Conservation (phyloP, 1,140 invertebrate genomes). For the Drosophila repleta region DNA sequence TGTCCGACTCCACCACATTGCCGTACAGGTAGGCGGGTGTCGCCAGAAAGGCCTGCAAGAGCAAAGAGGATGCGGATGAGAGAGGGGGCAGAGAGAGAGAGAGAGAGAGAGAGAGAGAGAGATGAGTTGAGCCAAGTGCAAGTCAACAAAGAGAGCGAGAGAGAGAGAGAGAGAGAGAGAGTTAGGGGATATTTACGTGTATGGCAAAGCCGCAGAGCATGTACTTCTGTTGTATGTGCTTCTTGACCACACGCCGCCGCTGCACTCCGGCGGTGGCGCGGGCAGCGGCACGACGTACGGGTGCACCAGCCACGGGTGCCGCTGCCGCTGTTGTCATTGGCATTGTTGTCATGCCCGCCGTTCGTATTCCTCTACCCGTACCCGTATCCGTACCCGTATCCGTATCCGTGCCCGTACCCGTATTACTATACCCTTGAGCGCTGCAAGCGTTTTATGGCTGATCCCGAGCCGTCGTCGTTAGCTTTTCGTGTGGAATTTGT, state of each 20-base stretch:
- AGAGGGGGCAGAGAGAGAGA: background rate
- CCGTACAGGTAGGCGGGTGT: conserved; percentile 81
- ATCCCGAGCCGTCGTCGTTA: conserved; percentile 32
- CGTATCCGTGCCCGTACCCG: background rate
- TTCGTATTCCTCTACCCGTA: background rate
- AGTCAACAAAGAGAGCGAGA: conserved; percentile 7
- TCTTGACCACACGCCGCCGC: conserved; percentile 77
- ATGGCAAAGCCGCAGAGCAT: conserved; percentile 83
- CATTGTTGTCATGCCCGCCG: conserved; percentile 47
- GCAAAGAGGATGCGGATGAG: background rate
- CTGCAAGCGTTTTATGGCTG: conserved; percentile 15
- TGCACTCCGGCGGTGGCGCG: conserved; percentile 77
- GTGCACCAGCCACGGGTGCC: conserved; percentile 7
- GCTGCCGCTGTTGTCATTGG: conserved; percentile 28
- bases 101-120: background rate
- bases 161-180: background rate
- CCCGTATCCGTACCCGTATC: background rate
- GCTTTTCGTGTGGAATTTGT: conserved; percentile 49
- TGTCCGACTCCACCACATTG: conserved; percentile 80
- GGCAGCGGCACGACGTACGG: conserved; percentile 57
- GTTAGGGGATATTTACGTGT: conserved; percentile 65
- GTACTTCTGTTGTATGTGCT: conserved; percentile 83
- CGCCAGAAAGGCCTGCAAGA: conserved; percentile 72
- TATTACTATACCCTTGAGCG: background rate
- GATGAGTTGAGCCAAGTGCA: conserved; percentile 12